Conservation (phyloP, 1,140 invertebrate species). For the Sycophaga agraensis region DNA sequence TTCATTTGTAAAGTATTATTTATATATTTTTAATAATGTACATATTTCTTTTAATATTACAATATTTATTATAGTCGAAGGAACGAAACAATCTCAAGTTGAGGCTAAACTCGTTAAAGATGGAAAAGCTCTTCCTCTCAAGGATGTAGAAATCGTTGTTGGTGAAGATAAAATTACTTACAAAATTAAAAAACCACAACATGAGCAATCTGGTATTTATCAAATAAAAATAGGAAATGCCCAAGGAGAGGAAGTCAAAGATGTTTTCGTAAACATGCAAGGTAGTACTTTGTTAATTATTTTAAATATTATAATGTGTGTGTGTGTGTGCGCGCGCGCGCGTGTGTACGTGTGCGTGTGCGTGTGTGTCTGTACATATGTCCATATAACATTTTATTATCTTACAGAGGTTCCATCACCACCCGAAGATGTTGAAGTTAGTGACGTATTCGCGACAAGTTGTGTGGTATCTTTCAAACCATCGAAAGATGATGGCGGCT, state of each 20-base stretch:
- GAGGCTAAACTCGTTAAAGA: constrained; percentile 88
- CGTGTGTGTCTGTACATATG: too few species aligned
- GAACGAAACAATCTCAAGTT: constrained; percentile 81
- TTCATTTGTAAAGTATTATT: not conserved
- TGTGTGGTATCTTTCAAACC: constrained; percentile 91
- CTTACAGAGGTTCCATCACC: constrained; percentile 76
- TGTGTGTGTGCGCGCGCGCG: too few species aligned
- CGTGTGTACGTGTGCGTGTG: too few species aligned
- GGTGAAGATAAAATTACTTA: constrained; percentile 87
- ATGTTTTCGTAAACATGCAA: constrained; percentile 84
- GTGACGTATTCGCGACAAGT: constrained; percentile 88
- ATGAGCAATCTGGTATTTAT: constrained; percentile 80
- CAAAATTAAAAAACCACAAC: constrained; percentile 85
- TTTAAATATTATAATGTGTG: too few species aligned
- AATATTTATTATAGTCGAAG: constrained; percentile 67
- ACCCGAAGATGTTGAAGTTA: constrained; percentile 87
- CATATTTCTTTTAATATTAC: not conserved
- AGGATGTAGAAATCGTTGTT: constrained; percentile 86
- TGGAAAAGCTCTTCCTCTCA: constrained; percentile 80
- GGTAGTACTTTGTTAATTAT: too few species aligned
- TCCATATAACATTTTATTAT: not conserved
- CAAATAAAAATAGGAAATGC: constrained; percentile 84
- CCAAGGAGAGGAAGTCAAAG: constrained; percentile 84
- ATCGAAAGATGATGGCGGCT: constrained; percentile 90
- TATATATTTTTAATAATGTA: not conserved